Conservation (phyloP, 2,113 vertebrate genomes). For the Myotis brandtii region DNA sequence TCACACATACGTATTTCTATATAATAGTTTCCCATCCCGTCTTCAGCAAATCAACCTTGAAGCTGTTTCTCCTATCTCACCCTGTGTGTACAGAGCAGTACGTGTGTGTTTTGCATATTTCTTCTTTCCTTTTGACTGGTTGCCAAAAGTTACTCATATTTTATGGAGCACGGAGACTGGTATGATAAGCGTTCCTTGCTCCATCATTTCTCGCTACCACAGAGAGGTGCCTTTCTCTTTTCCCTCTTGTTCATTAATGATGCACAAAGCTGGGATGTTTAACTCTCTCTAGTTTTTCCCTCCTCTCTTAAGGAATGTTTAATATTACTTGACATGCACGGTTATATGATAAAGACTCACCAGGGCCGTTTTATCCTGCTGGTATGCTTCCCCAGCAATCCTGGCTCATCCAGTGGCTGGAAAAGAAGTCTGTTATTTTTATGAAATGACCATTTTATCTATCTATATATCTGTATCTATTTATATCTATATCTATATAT, state of each 20-base stretch:
- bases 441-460: background rate
- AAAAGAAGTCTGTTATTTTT: constrained; percentile 59
- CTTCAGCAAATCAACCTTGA: constrained; percentile 49
- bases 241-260: constrained; percentile 48
- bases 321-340: background rate
- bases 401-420: constrained; percentile 44
- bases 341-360: constrained; percentile 39
- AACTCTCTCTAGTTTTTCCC: background rate
- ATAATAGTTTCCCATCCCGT: background rate
- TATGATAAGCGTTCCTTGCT: constrained; percentile 33
- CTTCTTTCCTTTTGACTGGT: constrained; percentile 51
- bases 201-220: background rate
- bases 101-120: constrained; percentile 54
- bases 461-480: no score
- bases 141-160: constrained; percentile 58
- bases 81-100: background rate
- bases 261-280: constrained; percentile 46
- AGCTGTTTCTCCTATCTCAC: background rate
- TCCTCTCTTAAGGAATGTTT: constrained; percentile 45
- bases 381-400: background rate
- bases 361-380: constrained; percentile 39
- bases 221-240: background rate
- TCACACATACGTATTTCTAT: background rate
- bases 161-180: constrained; percentile 44
- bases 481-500: no score